Evolutionary conservation across 2,888 invertebrate genomes (phyloP), one percentile per base, ranked within the genome.

Genomic region (Eurytoma californica): DNA sequence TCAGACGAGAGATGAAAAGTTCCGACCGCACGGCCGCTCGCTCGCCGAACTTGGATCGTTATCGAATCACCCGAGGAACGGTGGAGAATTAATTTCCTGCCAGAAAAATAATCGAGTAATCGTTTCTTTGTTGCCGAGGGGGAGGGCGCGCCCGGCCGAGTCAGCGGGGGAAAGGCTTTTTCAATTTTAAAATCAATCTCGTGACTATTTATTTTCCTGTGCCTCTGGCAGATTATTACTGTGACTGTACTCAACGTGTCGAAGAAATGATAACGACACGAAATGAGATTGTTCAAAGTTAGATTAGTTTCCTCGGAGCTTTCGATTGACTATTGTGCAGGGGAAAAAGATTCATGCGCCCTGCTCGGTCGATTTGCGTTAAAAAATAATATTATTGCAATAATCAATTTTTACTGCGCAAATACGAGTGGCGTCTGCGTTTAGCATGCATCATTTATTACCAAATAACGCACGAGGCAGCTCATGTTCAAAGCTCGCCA

Each of bases 31-130:
- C 66, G 12, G 24, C 57, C 47, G 18, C 20, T 47, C 18, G 30
- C 2, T 7, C 28, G n/a, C 47, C 66, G 24, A 76, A 77, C 57
- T 72, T 72, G 30, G 60, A 55, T 61, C 66, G 49, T 72, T 77
- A 77, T 77, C 60, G 60, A 77, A 77, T 72, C 60, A 60, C 24
- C 14, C 24, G 55, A 75, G 75, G 61, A 63, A 69, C 53, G 69
- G 39, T 57, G 39, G 65, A 66, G 70, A 65, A 66, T 66, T 61
- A 58, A 77, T 70, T 76, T 77, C 39, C 65, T 57, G 49, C 7
- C 24, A 58, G 70, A 66, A 72, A 74, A 72, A 77, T 66, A 77
- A 72, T 66, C 39, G 65, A 30, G 58, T 70, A 70, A 72, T 77
- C 70, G 66, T 16, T 66, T 66, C 49, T 76, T 61, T 24, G 30